These are phyloP conservation scores for Netelia inedita DNA, from an alignment of 2,888 invertebrate species.

Conservation along the genomic window DNA sequence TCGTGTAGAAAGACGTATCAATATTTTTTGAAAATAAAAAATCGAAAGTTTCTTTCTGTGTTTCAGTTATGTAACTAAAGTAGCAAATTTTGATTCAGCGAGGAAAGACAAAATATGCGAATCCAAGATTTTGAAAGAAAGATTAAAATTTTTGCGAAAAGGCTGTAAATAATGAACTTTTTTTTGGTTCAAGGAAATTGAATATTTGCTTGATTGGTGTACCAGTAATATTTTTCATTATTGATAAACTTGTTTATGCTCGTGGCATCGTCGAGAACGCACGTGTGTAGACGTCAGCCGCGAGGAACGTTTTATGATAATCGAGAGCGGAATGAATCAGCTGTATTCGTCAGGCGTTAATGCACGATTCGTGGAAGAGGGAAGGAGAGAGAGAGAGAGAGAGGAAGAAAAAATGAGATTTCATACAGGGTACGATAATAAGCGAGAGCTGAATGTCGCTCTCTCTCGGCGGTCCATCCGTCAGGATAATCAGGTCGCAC, in stretches of 20 bases:
- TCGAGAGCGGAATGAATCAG: slow-evolving; percentile 64
- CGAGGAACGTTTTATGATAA: slow-evolving; percentile 71
- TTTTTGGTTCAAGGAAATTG: too few relatives aligned
- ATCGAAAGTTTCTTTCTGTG: too few relatives aligned
- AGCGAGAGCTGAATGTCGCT: slow-evolving; percentile 10
- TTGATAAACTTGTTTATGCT: not conserved
- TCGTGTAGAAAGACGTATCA: too few relatives aligned
- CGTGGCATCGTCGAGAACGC: not conserved
- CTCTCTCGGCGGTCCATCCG: slow-evolving; percentile 50
- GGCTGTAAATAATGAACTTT: too few relatives aligned
- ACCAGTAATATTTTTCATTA: not conserved
- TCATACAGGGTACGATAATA: slow-evolving; percentile 13
- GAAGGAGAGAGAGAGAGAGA: slow-evolving; percentile 11
- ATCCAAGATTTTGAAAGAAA: too few relatives aligned
- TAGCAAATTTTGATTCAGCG: too few relatives aligned
- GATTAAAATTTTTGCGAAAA: too few relatives aligned
- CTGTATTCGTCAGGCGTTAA: slow-evolving; percentile 47
- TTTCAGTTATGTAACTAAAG: too few relatives aligned
- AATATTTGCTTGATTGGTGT: too few relatives aligned
- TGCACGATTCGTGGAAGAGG: slow-evolving; percentile 9
- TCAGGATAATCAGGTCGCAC: slow-evolving; percentile 66
- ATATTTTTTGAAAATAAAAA: too few relatives aligned
- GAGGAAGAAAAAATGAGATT: slow-evolving; percentile 37
- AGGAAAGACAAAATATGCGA: too few relatives aligned
- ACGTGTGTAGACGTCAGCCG: slow-evolving; percentile 35